Conservation (phyloP, 2,888 invertebrate genomes). For the Dascillus cervinus region DNA sequence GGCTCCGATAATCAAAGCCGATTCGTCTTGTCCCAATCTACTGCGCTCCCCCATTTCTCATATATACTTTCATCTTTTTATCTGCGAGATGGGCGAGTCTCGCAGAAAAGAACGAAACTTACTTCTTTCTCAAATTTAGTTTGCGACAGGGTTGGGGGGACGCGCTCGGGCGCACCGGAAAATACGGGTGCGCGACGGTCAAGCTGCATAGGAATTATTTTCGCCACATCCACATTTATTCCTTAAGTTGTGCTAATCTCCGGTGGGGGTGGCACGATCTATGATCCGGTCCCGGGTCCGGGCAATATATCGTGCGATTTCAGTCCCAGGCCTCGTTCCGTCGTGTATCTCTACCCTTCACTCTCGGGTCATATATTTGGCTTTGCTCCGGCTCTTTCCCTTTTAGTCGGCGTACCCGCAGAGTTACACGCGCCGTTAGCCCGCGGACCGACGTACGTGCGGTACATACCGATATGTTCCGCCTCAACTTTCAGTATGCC, state of each 20-base stretch:
- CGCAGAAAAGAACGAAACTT: constrained; percentile 29
- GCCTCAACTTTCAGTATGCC: constrained; percentile 31
- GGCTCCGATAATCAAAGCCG: constrained; percentile 31
- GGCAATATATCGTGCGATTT: constrained; percentile 18
- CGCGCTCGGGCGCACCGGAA: constrained; percentile 34
- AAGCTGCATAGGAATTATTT: too few species aligned
- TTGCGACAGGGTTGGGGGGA: constrained; percentile 36
- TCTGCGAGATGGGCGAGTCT: constrained; percentile 20
- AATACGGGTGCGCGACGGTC: constrained; percentile 25
- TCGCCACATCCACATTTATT: too few species aligned
- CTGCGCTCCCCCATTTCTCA: constrained; percentile 16
- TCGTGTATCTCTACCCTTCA: constrained; percentile 21
- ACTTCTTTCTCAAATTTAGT: constrained; percentile 40
- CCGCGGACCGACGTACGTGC: constrained; percentile 30
- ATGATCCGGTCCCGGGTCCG: constrained; percentile 15
- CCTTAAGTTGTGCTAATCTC: constrained; percentile 19
- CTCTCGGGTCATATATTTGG: constrained; percentile 23
- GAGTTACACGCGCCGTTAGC: constrained; percentile 41
- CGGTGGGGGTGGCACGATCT: constrained; percentile 17
- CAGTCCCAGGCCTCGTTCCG: constrained; percentile 11
- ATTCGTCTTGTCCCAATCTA: constrained; percentile 21
- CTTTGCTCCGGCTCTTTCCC: constrained; percentile 19
- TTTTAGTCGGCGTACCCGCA: constrained; percentile 26
- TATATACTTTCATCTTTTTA: constrained; percentile 29
- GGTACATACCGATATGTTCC: constrained; percentile 28